A percentile compares a stretch with the other conserved stretches of the same genome.
These are phyloP conservation scores for Temnothorax curvispinosus DNA, from an alignment of 1,140 invertebrate genomes.

Conservation along the genomic window DNA sequence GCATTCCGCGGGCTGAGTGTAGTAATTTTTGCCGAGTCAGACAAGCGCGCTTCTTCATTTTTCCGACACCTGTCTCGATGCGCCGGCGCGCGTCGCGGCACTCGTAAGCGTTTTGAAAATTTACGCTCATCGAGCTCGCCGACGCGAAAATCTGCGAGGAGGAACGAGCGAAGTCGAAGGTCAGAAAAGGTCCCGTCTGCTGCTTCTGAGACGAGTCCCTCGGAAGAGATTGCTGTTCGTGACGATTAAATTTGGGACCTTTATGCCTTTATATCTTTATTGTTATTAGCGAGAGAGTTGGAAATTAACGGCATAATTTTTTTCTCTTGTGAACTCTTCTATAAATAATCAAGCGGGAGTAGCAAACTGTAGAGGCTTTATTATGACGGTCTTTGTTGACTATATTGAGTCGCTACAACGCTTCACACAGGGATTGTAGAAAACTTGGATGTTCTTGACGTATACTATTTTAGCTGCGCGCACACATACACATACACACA, in stretches of 20 bases:
- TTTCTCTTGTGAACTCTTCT: conserved; percentile 17
- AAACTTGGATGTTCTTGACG: conserved; percentile 51
- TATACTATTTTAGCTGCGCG: conserved; percentile 49
- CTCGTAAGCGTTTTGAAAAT: conserved; percentile 39
- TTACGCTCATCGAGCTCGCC: conserved; percentile 49
- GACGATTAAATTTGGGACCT: conserved; percentile 55
- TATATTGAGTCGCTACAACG: conserved; percentile 44
- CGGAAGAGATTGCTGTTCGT: conserved; percentile 53
- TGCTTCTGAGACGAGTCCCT: background rate
- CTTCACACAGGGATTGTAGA: conserved; percentile 45
- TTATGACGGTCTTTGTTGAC: conserved; percentile 53
- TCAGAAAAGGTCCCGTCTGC: background rate
- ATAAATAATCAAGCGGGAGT: conserved; percentile 54
- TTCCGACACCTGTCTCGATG: conserved; percentile 32
- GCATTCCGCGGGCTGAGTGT: conserved; percentile 12
- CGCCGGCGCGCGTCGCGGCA: background rate
- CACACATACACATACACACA: background rate
- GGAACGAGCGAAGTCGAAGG: background rate
- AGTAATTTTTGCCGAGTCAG: conserved; percentile 36
- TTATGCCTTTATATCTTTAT: background rate
- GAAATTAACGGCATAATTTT: conserved; percentile 32
- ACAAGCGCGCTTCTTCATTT: background rate
- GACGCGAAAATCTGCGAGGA: conserved; percentile 39
- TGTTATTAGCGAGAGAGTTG: conserved; percentile 16
- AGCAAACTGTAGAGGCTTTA: conserved; percentile 20